phyloP scores from a whole-genome alignment of 1,140 invertebrate genomes.

The Lordiphosa clarofinis region DNA sequence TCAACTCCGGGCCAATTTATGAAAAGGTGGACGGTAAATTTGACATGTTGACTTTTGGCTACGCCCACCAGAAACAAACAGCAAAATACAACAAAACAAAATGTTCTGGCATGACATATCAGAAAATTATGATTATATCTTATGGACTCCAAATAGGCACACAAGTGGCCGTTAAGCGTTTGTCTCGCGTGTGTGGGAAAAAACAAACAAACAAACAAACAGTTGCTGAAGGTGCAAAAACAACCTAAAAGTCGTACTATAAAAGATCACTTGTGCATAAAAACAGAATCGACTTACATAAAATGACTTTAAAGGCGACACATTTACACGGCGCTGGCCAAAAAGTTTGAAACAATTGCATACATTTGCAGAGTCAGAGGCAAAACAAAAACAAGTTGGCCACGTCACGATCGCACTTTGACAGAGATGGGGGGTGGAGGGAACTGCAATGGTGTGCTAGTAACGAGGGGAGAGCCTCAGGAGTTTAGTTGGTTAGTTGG shows the following conservation, averaged over 20 bases:
- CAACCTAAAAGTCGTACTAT: slow-evolving; percentile 25
- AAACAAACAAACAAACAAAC: slow-evolving; percentile 33
- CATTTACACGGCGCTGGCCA: slow-evolving; percentile 61
- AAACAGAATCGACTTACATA: slow-evolving; percentile 73
- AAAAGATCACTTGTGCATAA: slow-evolving; percentile 60
- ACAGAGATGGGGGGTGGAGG: slow-evolving; percentile 32
- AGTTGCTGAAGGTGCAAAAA: slow-evolving; percentile 12
- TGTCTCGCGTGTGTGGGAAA: slow-evolving; percentile 19
- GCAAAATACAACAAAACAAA: slow-evolving; percentile 16
- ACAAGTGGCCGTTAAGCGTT: slow-evolving; percentile 52
- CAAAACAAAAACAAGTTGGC: slow-evolving; percentile 57
- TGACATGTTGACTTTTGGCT: slow-evolving; percentile 40
- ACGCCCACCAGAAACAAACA: slow-evolving; percentile 47
- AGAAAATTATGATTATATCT: slow-evolving; percentile 72
- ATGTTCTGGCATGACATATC: slow-evolving; percentile 66
- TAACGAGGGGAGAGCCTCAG: slow-evolving; percentile 17
- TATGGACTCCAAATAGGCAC: slow-evolving; percentile 49
- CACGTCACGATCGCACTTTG: slow-evolving; percentile 76
- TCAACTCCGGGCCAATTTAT: too few species aligned
- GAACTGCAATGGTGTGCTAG: not conserved
- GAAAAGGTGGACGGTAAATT: slow-evolving; percentile 2
- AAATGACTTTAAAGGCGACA: slow-evolving; percentile 76
- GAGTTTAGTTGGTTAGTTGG: slow-evolving; percentile 71
- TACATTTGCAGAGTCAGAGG: slow-evolving; percentile 34
- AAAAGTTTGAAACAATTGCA: slow-evolving; percentile 67